Evolutionary conservation across 2,113 vertebrate species (phyloP), one percentile per base, ranked within the genome.

Genomic region (Oncorhynchus tshawytscha): DNA sequence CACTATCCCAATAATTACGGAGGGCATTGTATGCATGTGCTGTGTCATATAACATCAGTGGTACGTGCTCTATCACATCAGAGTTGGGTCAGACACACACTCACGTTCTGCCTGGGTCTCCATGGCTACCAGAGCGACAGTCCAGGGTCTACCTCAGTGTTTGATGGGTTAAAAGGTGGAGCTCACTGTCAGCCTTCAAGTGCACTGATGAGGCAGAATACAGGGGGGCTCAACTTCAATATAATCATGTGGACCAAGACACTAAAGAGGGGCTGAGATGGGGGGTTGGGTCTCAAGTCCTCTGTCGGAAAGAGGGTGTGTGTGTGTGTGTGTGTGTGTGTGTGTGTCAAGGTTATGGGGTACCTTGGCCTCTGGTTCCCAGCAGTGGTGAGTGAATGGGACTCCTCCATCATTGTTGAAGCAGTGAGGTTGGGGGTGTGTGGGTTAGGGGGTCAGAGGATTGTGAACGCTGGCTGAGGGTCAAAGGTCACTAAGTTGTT

Each of bases 401-500:
- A 90, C 92, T 83, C 92, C 88, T 93, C 89, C 89, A 82, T 93
- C 86, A 79, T 94, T 95, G 94, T 95, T 94, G 86, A 92, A 90
- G 91, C 86, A 73, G 82, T 81, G 74, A 84, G 15, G 62, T 80
- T 86, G 88, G 80, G 71, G 78, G 51, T 76, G 77, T 71, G 54
- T 72, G 78, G 77, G 85, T 85, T 82, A 73, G 20, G 54, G 70
- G 91, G 77, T 90, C 87, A 80, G 73, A 73, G 76, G 84, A 51
- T 83, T 82, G 87, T 88, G 89, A 91, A 92, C 79, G 92, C 88
- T 91, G 82, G 89, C 70, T 77, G 86, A 92, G 96, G 97, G 95
- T 96, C 94, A 95, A 89, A 91, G 96, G 95, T 96, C 92, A 87
- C 54, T 86, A 13, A 62, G 89, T 95, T 94, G 91, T 94, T 94